These are phyloP conservation scores for Acanthosoma haemorrhoidale DNA, from an alignment of 2,888 invertebrate genomes.

Conservation along the genomic window DNA sequence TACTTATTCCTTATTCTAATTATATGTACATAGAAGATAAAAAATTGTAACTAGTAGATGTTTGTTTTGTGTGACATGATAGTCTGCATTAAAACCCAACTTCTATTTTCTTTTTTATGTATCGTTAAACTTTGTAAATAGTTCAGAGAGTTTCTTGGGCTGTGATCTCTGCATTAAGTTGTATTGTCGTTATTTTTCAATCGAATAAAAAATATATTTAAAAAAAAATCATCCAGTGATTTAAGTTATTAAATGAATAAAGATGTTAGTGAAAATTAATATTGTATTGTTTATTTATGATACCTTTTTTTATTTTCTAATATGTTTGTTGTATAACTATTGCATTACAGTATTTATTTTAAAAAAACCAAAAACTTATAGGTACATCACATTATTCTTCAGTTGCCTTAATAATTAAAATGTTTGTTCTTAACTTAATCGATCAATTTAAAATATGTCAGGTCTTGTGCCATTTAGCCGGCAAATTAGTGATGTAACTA, in stretches of 20 bases:
- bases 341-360: too few relatives aligned
- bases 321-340: too few relatives aligned
- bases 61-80: conserved; percentile 41
- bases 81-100: conserved; percentile 40
- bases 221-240: conserved; percentile 43
- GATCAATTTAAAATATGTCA: too few relatives aligned
- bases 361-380: too few relatives aligned
- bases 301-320: background rate
- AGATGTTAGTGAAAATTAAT: conserved; percentile 42
- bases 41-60: conserved; percentile 41
- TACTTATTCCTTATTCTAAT: too few relatives aligned
- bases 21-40: conserved; percentile 35
- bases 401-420: too few relatives aligned
- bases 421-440: too few relatives aligned
- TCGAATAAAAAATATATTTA: conserved; percentile 42
- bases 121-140: conserved; percentile 42
- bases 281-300: conserved; percentile 12
- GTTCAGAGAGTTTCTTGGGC: conserved; percentile 43
- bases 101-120: conserved; percentile 40
- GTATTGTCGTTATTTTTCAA: conserved; percentile 43
- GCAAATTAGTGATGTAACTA: too few relatives aligned
- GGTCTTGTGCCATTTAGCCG: too few relatives aligned
- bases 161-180: conserved; percentile 45
- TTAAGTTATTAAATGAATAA: conserved; percentile 43
- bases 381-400: too few relatives aligned